Evolutionary conservation across 2,113 vertebrate genomes (phyloP).

Genomic region (Pyrgilauda ruficollis): DNA sequence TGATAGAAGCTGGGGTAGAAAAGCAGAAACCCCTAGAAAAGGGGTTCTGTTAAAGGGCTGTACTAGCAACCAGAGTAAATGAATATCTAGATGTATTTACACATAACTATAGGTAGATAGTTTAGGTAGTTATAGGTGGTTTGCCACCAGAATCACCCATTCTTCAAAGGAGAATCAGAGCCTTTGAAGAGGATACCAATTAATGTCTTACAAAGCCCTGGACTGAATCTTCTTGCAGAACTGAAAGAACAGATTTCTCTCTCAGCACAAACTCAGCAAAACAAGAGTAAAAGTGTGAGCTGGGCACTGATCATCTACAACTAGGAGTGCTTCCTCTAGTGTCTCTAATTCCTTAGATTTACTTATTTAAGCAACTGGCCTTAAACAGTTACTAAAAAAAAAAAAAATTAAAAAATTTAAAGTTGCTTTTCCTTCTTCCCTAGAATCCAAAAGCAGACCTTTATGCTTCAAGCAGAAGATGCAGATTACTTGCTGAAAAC

Average conservation of each 20-base stretch:
- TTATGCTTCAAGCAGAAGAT: not conserved
- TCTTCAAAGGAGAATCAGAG: not conserved
- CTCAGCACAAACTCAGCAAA: not conserved
- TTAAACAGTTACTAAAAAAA: accelerated
- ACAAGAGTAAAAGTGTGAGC: not conserved
- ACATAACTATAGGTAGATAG: not conserved
- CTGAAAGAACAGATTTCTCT: not conserved
- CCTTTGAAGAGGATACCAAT: not conserved
- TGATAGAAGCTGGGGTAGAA: not conserved
- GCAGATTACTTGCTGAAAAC: not conserved
- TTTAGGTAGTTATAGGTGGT: not conserved
- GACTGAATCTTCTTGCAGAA: not conserved
- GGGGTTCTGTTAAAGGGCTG: not conserved
- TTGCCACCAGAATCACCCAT: not conserved
- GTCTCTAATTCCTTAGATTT: not conserved
- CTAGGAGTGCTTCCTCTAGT: not conserved
- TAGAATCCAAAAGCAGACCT: not conserved
- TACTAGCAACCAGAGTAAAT: not conserved
- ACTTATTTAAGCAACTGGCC: not conserved
- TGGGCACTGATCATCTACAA: not conserved
- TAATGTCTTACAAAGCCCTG: not conserved
- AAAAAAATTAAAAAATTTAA: too few relatives aligned
- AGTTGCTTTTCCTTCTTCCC: not conserved
- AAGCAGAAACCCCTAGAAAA: not conserved
- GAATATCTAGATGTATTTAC: not conserved